These are phyloP conservation scores for Antitype chi DNA, from an alignment of 2,888 invertebrate species.

Conservation along the genomic window DNA sequence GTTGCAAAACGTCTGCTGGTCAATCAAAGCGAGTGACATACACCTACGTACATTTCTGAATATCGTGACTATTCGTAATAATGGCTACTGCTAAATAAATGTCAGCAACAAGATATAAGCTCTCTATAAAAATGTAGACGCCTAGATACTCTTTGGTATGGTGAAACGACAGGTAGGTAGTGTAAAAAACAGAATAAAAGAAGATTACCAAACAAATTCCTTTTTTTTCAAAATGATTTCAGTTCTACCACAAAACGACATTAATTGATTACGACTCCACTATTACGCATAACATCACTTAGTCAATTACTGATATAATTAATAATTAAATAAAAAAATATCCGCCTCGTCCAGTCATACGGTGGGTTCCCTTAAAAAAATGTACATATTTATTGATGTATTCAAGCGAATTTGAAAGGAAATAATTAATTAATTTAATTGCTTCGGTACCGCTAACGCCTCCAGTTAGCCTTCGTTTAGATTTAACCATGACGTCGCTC, in stretches of 20 bases:
- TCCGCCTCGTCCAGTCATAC: conserved; percentile 40
- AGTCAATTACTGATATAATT: conserved; percentile 54
- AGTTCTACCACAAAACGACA: conserved; percentile 32
- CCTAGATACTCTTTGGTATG: background rate
- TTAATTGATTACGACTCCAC: conserved; percentile 48
- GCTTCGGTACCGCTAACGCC: conserved; percentile 84
- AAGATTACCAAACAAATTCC: background rate
- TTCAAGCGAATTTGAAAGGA: conserved; percentile 86
- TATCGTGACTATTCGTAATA: conserved; percentile 13
- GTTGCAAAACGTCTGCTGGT: conserved; percentile 31
- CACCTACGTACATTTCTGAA: conserved; percentile 8
- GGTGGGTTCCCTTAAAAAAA: conserved; percentile 46
- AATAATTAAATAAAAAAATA: conserved; percentile 52
- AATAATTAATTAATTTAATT: conserved; percentile 88
- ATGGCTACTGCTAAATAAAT: conserved; percentile 1
- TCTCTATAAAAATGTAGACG: background rate
- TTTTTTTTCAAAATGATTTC: conserved; percentile 10
- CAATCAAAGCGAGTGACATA: conserved; percentile 37
- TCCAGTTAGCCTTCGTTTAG: conserved; percentile 86
- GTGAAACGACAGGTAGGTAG: background rate
- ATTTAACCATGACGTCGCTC: conserved; percentile 86
- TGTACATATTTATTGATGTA: conserved; percentile 70
- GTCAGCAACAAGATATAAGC: background rate
- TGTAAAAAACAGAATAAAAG: background rate
- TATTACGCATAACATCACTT: conserved; percentile 34